Conservation (phyloP, 2,888 invertebrate species). For the Caenorhabditis wallacei region DNA sequence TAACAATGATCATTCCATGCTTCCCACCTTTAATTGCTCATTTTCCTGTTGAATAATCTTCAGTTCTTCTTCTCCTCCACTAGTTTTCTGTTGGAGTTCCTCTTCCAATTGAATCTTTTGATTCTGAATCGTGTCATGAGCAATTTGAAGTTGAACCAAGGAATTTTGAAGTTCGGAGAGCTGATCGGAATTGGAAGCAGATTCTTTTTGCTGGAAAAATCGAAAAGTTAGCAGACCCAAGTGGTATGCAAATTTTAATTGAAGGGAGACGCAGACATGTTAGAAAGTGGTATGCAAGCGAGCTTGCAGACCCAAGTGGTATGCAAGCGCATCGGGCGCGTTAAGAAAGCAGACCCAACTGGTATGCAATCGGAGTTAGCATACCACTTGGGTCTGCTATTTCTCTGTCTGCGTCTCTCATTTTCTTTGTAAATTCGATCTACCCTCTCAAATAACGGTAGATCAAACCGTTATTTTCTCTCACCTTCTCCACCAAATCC, state of each 20-base stretch:
- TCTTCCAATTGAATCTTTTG: background rate
- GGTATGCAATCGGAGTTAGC: too few relatives aligned
- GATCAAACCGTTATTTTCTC: background rate
- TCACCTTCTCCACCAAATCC: background rate
- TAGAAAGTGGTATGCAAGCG: too few relatives aligned
- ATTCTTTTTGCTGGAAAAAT: background rate
- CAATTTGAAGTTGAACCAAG: background rate
- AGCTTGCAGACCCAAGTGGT: too few relatives aligned
- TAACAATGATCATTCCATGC: background rate
- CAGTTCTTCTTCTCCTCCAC: background rate
- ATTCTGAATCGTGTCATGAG: background rate
- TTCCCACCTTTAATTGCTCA: background rate
- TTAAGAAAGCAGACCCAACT: too few relatives aligned
- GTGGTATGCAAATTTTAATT: too few relatives aligned
- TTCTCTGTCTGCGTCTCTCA: too few relatives aligned
- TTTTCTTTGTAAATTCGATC: too few relatives aligned
- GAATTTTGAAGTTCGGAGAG: background rate
- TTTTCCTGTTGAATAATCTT: background rate
- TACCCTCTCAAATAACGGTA: too few relatives aligned
- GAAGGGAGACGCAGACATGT: too few relatives aligned
- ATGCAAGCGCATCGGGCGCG: too few relatives aligned
- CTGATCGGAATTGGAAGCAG: background rate
- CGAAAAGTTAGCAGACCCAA: too few relatives aligned
- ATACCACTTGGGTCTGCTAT: too few relatives aligned
- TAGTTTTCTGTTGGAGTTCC: conserved; percentile 1